Percentiles rank a stretch among this genome's conserved stretches.
These are phyloP conservation scores for Stictocephala bisonia DNA, from an alignment of 2,888 invertebrate species.

Conservation along the genomic window DNA sequence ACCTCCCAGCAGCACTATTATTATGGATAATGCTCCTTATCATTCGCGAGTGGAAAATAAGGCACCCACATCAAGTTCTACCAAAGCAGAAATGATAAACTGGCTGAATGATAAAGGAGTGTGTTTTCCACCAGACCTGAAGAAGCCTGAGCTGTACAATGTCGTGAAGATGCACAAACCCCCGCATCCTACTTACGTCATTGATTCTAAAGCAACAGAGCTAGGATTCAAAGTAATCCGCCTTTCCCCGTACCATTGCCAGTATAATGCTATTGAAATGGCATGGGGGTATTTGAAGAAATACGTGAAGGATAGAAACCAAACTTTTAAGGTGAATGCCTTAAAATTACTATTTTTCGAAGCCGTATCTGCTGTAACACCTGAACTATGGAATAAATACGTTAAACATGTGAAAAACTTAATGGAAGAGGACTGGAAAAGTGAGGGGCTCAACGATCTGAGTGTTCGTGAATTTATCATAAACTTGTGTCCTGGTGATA, in stretches of 20 bases:
- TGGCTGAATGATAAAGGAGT: conserved; percentile 28
- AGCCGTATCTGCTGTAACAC: conserved; percentile 29
- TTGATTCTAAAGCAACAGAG: conserved; percentile 27
- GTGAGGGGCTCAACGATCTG: conserved; percentile 3
- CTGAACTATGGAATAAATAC: conserved; percentile 23
- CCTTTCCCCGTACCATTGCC: too few relatives aligned
- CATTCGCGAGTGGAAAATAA: conserved; percentile 17
- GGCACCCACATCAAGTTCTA: conserved; percentile 27
- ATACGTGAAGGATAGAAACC: conserved; percentile 27
- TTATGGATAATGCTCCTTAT: too few relatives aligned
- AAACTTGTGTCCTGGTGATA: conserved; percentile 12
- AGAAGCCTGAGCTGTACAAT: conserved; percentile 33
- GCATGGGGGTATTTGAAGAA: conserved; percentile 22
- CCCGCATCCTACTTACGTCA: conserved; percentile 17
- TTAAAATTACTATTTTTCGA: not conserved
- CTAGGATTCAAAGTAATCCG: conserved; percentile 29
- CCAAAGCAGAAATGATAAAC: conserved; percentile 22
- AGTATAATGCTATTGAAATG: conserved; percentile 30
- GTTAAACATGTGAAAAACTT: conserved; percentile 12
- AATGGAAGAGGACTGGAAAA: conserved; percentile 15
- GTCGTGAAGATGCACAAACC: conserved; percentile 25
- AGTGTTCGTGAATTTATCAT: conserved; percentile 20
- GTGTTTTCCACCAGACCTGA: conserved; percentile 31
- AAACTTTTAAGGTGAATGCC: not conserved
- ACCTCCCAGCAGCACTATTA: conserved; percentile 32